phyloP scores from a whole-genome alignment of 1,140 invertebrate species.

The Limonius californicus region DNA sequence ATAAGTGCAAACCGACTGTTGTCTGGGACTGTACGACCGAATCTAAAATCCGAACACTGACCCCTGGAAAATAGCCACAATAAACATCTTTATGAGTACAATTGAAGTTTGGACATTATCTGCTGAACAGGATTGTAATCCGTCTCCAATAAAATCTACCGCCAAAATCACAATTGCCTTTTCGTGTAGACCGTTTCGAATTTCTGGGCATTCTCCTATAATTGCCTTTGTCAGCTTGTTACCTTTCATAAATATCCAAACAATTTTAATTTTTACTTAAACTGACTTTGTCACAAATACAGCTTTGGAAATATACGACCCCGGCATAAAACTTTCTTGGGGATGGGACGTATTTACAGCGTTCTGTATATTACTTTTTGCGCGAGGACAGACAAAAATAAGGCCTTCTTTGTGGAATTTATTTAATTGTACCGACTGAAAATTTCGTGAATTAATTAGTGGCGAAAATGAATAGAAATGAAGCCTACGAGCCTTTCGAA shows the following conservation, averaged over 20 bases:
- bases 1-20: no score
- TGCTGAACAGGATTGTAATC: background rate
- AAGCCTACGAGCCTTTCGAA: background rate
- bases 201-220: background rate
- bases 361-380: background rate
- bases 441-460: constrained; percentile 6
- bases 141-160: background rate
- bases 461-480: background rate
- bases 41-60: no score
- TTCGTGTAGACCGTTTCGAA: background rate
- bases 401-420: background rate
- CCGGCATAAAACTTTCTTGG: background rate
- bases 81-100: constrained; percentile 15
- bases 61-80: background rate
- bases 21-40: no score
- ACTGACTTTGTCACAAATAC: background rate
- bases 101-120: constrained; percentile 1
- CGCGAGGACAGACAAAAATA: background rate
- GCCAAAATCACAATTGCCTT: constrained; percentile 6
- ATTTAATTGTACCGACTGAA: constrained; percentile 1
- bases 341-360: background rate
- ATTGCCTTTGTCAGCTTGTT: background rate
- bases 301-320: background rate
- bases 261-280: background rate
- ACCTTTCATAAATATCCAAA: constrained; percentile 3